These are phyloP conservation scores for Sphaerophoria taeniata DNA, from an alignment of 2,888 invertebrate species.

Conservation along the genomic window DNA sequence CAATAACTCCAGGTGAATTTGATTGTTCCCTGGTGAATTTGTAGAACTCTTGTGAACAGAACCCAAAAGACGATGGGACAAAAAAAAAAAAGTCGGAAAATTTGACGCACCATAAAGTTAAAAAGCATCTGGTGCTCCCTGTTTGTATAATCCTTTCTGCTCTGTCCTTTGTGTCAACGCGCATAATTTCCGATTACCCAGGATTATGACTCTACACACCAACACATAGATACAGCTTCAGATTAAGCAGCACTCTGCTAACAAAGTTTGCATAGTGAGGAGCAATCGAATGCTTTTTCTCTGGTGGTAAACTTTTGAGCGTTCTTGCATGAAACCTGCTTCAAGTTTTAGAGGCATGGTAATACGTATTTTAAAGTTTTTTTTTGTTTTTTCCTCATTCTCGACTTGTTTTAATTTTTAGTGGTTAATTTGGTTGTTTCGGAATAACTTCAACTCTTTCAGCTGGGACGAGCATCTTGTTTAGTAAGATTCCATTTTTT, in stretches of 20 bases:
- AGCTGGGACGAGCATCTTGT: constrained; percentile 62
- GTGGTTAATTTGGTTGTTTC: constrained; percentile 71
- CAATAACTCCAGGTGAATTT: constrained; percentile 74
- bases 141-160: constrained; percentile 73
- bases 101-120: constrained; percentile 72
- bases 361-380: constrained; percentile 65
- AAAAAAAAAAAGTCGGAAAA: constrained; percentile 55
- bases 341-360: constrained; percentile 37
- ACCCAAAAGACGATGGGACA: constrained; percentile 47
- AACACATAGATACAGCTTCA: constrained; percentile 1
- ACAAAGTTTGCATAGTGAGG: constrained; percentile 64
- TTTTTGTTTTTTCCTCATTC: constrained; percentile 60
- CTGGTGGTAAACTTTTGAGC: constrained; percentile 67
- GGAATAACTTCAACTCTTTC: constrained; percentile 73
- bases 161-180: constrained; percentile 74
- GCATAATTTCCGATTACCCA: constrained; percentile 72
- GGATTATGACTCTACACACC: constrained; percentile 61
- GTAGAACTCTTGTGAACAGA: constrained; percentile 50
- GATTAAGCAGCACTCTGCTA: constrained; percentile 37
- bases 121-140: constrained; percentile 70
- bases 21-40: constrained; percentile 69
- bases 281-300: constrained; percentile 71
- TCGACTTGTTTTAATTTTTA: constrained; percentile 72
- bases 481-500: constrained; percentile 17
- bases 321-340: constrained; percentile 69